Conservation (phyloP, 2,888 invertebrate genomes). For the Xestobium rufovillosum region DNA sequence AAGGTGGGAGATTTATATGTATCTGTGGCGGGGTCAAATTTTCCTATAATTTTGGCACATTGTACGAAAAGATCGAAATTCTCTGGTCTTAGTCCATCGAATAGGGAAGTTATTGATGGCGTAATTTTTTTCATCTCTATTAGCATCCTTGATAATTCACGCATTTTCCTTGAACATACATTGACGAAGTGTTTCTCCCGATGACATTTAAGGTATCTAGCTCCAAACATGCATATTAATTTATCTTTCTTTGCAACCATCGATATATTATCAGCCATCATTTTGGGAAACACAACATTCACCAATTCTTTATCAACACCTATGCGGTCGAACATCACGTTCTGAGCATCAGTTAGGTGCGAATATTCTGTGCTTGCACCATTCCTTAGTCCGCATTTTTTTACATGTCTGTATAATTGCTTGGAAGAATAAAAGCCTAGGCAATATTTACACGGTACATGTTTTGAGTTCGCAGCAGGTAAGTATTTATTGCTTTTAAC, state of each 20-base stretch:
- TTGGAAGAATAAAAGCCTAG: slow-evolving; percentile 7
- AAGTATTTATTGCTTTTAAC: not conserved
- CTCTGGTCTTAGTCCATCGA: not conserved
- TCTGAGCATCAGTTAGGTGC: slow-evolving; percentile 8
- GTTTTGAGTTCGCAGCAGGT: too few species aligned
- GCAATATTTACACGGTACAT: slow-evolving; percentile 5
- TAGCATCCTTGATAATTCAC: slow-evolving; percentile 9
- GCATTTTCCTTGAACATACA: slow-evolving; percentile 13
- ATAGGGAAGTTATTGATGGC: not conserved
- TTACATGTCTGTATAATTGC: slow-evolving; percentile 3
- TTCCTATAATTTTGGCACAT: not conserved
- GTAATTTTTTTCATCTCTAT: slow-evolving; percentile 3
- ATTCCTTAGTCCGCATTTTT: slow-evolving; percentile 4
- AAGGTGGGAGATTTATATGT: not conserved
- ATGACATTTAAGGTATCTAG: slow-evolving; percentile 9
- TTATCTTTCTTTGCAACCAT: slow-evolving; percentile 9
- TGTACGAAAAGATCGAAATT: not conserved
- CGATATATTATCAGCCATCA: slow-evolving; percentile 9
- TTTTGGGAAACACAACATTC: slow-evolving; percentile 12
- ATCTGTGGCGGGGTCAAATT: not conserved
- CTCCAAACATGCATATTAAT: slow-evolving; percentile 9
- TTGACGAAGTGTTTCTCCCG: slow-evolving; percentile 11
- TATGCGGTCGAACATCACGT: slow-evolving; percentile 2
- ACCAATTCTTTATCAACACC: slow-evolving; percentile 8
- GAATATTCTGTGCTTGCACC: not conserved